Evolutionary conservation across 2,888 invertebrate genomes (phyloP).

Genomic region (Drosophila melanocephala): DNA sequence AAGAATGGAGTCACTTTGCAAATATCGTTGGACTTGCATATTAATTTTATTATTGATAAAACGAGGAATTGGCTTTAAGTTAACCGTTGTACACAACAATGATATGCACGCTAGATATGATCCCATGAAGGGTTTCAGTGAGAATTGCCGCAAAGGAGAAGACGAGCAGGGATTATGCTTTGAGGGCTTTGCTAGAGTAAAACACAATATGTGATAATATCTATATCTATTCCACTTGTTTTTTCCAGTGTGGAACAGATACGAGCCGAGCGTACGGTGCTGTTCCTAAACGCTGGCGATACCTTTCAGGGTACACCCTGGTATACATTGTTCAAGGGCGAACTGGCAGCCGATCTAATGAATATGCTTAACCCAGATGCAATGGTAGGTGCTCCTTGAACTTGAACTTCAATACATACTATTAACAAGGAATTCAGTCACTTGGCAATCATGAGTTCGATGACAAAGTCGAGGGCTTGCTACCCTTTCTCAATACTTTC

Average conservation of each 20-base stretch:
- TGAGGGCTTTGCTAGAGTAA: constrained; percentile 93
- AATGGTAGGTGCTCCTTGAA: constrained; percentile 88
- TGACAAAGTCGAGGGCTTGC: constrained; percentile 9
- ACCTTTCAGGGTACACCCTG: constrained; percentile 94
- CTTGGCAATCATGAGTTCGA: constrained; percentile 4
- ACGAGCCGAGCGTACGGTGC: constrained; percentile 21
- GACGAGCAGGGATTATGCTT: constrained; percentile 88
- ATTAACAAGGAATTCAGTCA: background rate
- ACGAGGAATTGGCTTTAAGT: constrained; percentile 33
- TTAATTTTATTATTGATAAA: background rate
- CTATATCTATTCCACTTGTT: background rate
- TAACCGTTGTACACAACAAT: constrained; percentile 91
- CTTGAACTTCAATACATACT: background rate
- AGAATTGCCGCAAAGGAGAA: constrained; percentile 86
- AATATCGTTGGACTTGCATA: constrained; percentile 1
- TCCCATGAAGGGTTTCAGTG: constrained; percentile 89
- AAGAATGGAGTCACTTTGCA: background rate
- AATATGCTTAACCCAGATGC: constrained; percentile 92
- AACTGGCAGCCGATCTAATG: constrained; percentile 90
- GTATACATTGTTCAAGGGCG: constrained; percentile 93
- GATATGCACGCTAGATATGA: constrained; percentile 94
- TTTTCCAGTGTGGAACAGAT: constrained; percentile 27
- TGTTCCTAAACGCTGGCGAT: constrained; percentile 95
- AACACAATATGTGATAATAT: background rate
- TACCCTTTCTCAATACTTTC: background rate